phyloP scores from a whole-genome alignment of 2,797 vertebrate genomes.

The Acanthornis magna region DNA sequence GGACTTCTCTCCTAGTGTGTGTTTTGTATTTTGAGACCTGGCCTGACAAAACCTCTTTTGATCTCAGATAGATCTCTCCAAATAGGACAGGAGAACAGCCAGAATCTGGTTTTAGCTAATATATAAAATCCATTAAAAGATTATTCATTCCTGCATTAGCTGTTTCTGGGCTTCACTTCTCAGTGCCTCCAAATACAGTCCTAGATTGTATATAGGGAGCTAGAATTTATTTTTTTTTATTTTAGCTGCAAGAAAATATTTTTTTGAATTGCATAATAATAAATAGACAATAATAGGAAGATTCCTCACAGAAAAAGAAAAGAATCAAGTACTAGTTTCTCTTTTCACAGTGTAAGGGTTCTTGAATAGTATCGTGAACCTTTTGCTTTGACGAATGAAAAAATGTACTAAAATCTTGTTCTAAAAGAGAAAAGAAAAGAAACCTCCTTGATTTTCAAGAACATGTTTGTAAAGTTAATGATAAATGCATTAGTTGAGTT shows the following conservation, averaged over 20 bases:
- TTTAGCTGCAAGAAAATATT: not conserved
- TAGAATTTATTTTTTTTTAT: not conserved
- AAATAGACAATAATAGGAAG: not conserved
- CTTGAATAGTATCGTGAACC: not conserved
- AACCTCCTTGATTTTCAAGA: not conserved
- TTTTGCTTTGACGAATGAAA: not conserved
- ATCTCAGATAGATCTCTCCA: not conserved
- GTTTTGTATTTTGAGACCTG: not conserved
- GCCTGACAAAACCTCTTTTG: not conserved
- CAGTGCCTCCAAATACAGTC: not conserved
- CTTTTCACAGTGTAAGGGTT: not conserved
- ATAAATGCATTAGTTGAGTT: constrained; percentile 46
- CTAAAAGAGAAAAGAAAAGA: not conserved
- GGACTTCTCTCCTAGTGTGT: not conserved
- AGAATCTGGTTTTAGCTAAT: not conserved
- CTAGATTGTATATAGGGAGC: not conserved
- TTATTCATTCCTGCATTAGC: not conserved
- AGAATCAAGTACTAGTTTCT: not conserved
- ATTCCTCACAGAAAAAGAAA: not conserved
- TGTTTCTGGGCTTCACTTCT: not conserved
- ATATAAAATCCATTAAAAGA: not conserved
- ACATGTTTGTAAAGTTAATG: constrained; percentile 44
- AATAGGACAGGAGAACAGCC: not conserved
- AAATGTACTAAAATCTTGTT: not conserved
- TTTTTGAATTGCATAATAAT: not conserved